Evolutionary conservation across 2,888 invertebrate genomes (phyloP), one percentile per base, ranked within the genome.

Genomic region (Pristionchus maxplancki): DNA sequence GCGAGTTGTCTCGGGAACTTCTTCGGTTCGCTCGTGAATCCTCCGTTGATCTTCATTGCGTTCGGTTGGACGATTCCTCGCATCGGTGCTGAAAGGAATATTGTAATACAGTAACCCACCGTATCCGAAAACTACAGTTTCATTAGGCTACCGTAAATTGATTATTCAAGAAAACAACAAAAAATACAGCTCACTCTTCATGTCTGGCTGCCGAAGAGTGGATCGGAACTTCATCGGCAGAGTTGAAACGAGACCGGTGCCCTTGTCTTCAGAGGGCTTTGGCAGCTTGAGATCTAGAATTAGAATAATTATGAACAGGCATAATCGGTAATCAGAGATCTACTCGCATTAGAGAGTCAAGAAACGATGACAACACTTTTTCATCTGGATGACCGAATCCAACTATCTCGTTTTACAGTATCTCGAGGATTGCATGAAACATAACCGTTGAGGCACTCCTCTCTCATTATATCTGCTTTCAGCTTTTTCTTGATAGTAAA

Each of bases 21-120:
- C 86, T 91, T 92, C 17, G 93, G 91, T 81, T 92, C 92, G 84
- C 91, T 91, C 34, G 92, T 89, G 88, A 93, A 93, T 13, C 93
- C 93, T 17, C 89, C 89, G 13, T 91, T 91, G 71, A 91, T 78
- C 84, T 92, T 92, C 85, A 88, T 71, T 20, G 91, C 88, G 84
- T 89, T 91, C 3, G 87, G 87, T 5, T 90, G 89, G 9, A 90
- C 89, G 31, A 91, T 91, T 15, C 90, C 92, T 28, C 86, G 53
- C 93, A 93, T 93, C 20, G 93, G 93, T 15, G 91, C 93, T 93
- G 88, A 67, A 90, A 83, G 24, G 15, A 64, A 64, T 13, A 64
- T 64, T 11, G 17, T 28, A 28, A 28, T 13, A 28, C n/a, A 13
- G 6, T 20, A 58, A 17, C 5, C 17, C 8, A 28, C 31, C 64